Conservation (phyloP, 2,888 invertebrate genomes). For the Aromia moschata region DNA sequence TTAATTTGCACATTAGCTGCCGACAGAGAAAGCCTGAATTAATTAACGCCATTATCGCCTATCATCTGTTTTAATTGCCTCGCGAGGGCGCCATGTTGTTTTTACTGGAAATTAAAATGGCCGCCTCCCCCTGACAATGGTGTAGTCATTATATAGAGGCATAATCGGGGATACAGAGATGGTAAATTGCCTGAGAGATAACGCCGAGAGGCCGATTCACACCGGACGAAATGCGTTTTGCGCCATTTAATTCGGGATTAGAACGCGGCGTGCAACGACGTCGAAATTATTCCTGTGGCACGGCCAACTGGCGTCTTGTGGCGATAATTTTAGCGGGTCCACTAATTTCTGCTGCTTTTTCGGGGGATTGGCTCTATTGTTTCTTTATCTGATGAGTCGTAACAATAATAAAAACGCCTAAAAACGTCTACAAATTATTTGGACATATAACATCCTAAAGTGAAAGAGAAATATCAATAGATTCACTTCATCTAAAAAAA, state of each 20-base stretch:
- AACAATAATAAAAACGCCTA: no score
- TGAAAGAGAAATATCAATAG: no score
- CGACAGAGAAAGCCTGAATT: conserved; percentile 65
- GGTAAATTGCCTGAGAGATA: conserved; percentile 64
- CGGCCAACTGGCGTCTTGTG: conserved; percentile 16
- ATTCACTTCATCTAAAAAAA: no score
- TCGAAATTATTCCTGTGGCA: conserved; percentile 14
- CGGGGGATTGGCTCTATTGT: background rate
- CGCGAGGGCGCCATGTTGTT: conserved; percentile 64
- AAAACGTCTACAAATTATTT: no score
- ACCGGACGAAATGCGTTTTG: conserved; percentile 44
- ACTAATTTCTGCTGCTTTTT: conserved; percentile 11
- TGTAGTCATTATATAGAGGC: conserved; percentile 62
- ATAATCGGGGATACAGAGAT: conserved; percentile 64
- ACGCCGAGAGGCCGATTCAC: conserved; percentile 57
- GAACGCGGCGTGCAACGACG: background rate
- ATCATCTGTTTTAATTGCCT: conserved; percentile 66
- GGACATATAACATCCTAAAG: no score
- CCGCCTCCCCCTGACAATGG: conserved; percentile 63
- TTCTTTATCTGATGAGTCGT: background rate
- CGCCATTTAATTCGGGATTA: conserved; percentile 4
- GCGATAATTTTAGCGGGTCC: conserved; percentile 16
- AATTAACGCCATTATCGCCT: conserved; percentile 66
- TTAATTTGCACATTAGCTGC: conserved; percentile 65
- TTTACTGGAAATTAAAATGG: conserved; percentile 65